Conservation (phyloP, 1,140 invertebrate genomes). For the Zaprionus vittiger region DNA sequence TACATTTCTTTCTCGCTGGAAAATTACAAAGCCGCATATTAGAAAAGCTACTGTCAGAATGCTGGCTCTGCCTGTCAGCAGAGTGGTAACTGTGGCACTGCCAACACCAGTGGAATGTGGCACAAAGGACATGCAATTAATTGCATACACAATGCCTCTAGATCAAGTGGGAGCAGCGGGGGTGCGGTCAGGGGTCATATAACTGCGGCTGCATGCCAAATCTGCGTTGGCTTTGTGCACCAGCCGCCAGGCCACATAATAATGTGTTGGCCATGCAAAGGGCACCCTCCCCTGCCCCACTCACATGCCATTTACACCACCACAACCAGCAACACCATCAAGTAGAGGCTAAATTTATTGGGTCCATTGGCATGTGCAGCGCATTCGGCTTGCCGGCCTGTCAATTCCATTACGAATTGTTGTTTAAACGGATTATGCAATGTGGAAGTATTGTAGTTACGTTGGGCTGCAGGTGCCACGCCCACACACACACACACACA, state of each 20-base stretch:
- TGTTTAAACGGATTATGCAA: constrained; percentile 71
- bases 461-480: constrained; percentile 26
- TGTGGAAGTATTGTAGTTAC: constrained; percentile 14
- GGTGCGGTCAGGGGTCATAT: neutral
- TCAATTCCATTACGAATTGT: constrained; percentile 62
- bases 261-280: constrained; percentile 37
- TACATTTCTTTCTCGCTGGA: constrained; percentile 43
- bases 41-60: constrained; percentile 53
- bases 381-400: constrained; percentile 32
- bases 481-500: constrained; percentile 1
- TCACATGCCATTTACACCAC: neutral
- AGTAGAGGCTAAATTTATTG: constrained; percentile 5
- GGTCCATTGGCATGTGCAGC: constrained; percentile 23
- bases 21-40: constrained; percentile 56
- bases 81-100: constrained; percentile 21
- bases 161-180: neutral
- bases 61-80: neutral
- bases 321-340: neutral
- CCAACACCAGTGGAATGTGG: constrained; percentile 24
- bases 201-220: constrained; percentile 39
- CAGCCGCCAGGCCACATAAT: constrained; percentile 33
- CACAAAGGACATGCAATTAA: constrained; percentile 60
- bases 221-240: constrained; percentile 27
- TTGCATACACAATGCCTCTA: constrained; percentile 38
- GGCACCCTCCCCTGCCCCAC: constrained; percentile 25